Base-by-base conservation (phyloP, 1,140 invertebrate genomes). In the Pseudomyrmex gracilis region DNA sequence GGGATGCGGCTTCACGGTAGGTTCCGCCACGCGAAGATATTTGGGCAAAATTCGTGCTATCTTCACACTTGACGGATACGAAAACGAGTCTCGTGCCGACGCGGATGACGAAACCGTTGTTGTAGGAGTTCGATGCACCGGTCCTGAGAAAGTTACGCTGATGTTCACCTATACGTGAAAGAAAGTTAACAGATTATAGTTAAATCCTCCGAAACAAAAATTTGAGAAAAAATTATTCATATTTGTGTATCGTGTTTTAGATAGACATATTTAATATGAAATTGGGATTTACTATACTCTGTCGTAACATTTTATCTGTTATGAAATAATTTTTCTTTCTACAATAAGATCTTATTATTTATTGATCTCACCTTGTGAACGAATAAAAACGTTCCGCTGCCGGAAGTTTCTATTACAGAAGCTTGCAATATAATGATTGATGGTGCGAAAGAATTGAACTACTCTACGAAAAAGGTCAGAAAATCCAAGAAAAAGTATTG, bases 1-100 rank as follows among this genome's bases (percentile, higher is more conserved):
- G 64, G 88, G 71, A 84, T 90, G 87, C 57, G 85, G 87, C 60
- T 91, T 91, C 45, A 47, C 78, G 1, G 58, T 64, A 1, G 94
- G 94, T 73, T 93, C 92, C n/a, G 90, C 89, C 5, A 94, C 77
- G 34, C 94, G 92, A 8, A 74, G 87, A 74, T 91, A 94, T 12
- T 63, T 87, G 0, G 89, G 74, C 0, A 92, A 91, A 22, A 85
- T 57, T 9, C 93, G 86, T 1, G 89, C 83, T 7, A 94, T 82
- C 13, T 49, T 83, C 2, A 82, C 78, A 49, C 12, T 90, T 17
- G 67, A 67, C 0, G 91, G 91, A 85, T 90, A 94, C 0, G 85
- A 43, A 17, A 91, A 84, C 15, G 88, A 89, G 9, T 89, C 89
- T 61, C 71, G 89, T 45, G 76, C 66, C 1, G 45, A 51, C 3